These are phyloP conservation scores for Drosophila sturtevanti DNA, from an alignment of 1,140 invertebrate species.

Conservation along the genomic window DNA sequence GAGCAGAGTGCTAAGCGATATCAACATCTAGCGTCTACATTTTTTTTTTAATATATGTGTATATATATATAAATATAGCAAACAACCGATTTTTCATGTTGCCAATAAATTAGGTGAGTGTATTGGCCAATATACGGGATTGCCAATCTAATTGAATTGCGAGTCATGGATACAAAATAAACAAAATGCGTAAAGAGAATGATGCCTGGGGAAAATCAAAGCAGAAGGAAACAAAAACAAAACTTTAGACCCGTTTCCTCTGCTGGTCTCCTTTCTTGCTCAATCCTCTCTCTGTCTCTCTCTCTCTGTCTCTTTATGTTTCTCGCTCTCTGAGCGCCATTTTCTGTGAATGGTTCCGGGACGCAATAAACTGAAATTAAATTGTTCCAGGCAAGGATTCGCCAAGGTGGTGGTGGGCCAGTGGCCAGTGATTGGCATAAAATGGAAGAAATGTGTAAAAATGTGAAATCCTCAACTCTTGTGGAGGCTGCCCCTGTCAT, in stretches of 20 bases:
- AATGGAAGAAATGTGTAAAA: conserved; percentile 58
- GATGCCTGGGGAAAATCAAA: neutral
- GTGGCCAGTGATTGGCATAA: conserved; percentile 33
- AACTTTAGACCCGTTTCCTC: conserved; percentile 19
- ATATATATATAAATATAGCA: conserved; percentile 8
- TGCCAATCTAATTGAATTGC: neutral
- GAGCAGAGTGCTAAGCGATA: conserved; percentile 22
- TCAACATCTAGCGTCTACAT: conserved; percentile 44
- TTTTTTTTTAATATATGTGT: conserved; percentile 23
- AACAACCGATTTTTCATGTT: conserved; percentile 29
- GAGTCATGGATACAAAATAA: neutral
- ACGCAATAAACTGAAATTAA: conserved; percentile 31
- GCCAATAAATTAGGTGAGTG: conserved; percentile 34
- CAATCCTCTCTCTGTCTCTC: conserved; percentile 11
- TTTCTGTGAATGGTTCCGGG: conserved; percentile 42
- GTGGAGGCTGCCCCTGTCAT: conserved; percentile 5
- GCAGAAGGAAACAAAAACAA: conserved; percentile 22
- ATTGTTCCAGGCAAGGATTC: conserved; percentile 28
- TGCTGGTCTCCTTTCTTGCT: neutral
- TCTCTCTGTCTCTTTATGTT: conserved; percentile 11
- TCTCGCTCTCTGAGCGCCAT: conserved; percentile 59
- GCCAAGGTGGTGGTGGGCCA: conserved; percentile 21
- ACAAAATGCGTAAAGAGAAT: neutral
- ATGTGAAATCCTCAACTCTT: conserved; percentile 30
- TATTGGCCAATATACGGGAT: neutral